Conservation (phyloP, 2,113 vertebrate genomes). For the Chamaetylas fuelleborni region DNA sequence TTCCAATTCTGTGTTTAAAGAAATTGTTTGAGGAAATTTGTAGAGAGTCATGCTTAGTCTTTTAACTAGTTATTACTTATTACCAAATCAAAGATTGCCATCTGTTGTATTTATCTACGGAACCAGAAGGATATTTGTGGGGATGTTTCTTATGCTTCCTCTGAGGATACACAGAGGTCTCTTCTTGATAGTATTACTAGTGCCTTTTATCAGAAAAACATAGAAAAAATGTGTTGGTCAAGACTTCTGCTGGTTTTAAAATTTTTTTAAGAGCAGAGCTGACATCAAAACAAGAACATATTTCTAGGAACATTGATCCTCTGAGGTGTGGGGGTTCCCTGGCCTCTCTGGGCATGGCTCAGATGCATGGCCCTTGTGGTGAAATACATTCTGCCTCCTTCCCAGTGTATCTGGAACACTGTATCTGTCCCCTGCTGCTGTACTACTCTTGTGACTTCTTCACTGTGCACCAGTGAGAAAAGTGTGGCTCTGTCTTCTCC, state of each 20-base stretch:
- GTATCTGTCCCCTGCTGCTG: neutral
- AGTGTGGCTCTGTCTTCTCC: neutral
- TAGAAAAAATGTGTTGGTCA: neutral
- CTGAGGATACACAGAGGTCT: neutral
- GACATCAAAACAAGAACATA: neutral
- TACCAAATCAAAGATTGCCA: neutral
- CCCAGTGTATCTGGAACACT: neutral
- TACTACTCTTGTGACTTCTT: neutral
- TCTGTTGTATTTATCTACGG: accelerated
- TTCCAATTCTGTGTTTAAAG: neutral
- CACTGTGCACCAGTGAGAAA: neutral
- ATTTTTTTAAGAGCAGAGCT: neutral
- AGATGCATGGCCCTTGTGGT: neutral
- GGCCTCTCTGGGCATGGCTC: neutral
- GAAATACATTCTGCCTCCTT: neutral
- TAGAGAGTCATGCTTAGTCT: neutral
- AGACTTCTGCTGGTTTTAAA: neutral
- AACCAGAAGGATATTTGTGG: neutral
- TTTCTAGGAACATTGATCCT: neutral
- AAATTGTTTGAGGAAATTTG: neutral
- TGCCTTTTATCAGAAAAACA: neutral
- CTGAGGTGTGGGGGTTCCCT: neutral
- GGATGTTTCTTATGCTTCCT: neutral
- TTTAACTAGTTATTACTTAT: neutral
- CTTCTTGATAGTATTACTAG: neutral